Base-by-base conservation (phyloP, 2,888 invertebrate genomes). In the Zaprionus bogoriensis region DNA sequence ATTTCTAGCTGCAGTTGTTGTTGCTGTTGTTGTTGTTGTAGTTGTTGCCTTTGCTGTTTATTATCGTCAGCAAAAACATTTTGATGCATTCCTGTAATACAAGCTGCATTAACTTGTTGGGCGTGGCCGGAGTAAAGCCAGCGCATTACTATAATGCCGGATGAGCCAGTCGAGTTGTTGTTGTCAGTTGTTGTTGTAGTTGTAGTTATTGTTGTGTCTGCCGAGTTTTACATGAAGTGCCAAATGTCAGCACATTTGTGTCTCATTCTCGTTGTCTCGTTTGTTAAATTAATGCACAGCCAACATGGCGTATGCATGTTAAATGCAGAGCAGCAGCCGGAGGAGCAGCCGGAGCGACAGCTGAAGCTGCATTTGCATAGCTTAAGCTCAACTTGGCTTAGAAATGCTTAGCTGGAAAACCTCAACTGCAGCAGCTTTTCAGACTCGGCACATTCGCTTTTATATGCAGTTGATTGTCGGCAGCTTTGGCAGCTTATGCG, bases 201-300 rank as follows among this genome's bases (percentile, higher is more conserved):
- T 6, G 32, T 14, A 12, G 28, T 32, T 53, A 53, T n/a, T 52
- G 50, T 52, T 46, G 50, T 42, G 61, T 42, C 44, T 46, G 57
- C 68, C 64, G 61, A 67, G 76, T 65, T 61, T 70, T 51, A 62
- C 76, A 78, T 65, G 54, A 67, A 75, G 76, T 75, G 78, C 63
- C 72, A 78, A 81, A 78, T 78, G 80, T 80, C 80, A 81, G 76
- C 69, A 82, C 85, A 80, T 81, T 80, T 80, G 82, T 71, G 78
- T 68, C 70, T 63, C 60, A 67, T 59, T 63, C 59, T 62, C 58
- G 36, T 57, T 41, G 54, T 61, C 42, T 41, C 44, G 66, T 46
- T 64, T 73, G 73, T 60, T 58, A 67, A 77, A 77, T 79, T 74
- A 70, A 74, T 77, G 78, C 78, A 62, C 47, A 67, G 70, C 63